Evolutionary conservation across 2,888 invertebrate species (phyloP).

Genomic region (Sepioteuthis lessoniana): DNA sequence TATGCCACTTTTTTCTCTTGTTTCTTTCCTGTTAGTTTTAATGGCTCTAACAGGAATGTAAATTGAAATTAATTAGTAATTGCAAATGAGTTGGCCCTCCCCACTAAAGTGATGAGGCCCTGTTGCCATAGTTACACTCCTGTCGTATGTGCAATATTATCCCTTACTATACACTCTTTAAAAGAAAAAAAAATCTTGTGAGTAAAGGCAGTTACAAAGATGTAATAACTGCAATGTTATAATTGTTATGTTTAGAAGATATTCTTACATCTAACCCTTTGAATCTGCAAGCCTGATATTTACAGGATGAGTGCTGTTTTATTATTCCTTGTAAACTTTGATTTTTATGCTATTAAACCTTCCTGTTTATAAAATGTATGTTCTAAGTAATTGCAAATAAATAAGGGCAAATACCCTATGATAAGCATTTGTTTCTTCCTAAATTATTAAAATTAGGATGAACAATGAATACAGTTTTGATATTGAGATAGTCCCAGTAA

Average conservation of each 20-base stretch:
- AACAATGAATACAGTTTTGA: no score
- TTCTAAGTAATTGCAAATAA: no score
- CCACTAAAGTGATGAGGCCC: neutral
- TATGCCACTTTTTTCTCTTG: neutral
- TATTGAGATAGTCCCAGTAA: no score
- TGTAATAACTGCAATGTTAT: neutral
- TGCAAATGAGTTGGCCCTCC: neutral
- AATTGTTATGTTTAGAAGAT: neutral
- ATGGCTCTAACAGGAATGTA: neutral
- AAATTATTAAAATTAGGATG: no score
- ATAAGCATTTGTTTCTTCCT: no score
- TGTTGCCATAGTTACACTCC: neutral
- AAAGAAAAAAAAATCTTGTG: neutral
- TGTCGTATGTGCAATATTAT: neutral
- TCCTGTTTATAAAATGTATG: no score
- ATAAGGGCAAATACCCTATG: no score
- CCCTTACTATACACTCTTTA: neutral
- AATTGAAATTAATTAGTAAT: conserved; percentile 38
- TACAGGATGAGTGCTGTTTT: no score
- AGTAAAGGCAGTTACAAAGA: neutral
- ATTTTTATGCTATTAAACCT: no score
- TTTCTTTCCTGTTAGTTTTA: neutral
- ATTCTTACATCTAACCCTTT: neutral
- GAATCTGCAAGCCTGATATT: neutral
- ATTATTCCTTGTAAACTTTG: no score